Evolutionary conservation across 2,888 invertebrate genomes (phyloP), one percentile per base, ranked within the genome.

Genomic region (Neria commutata): DNA sequence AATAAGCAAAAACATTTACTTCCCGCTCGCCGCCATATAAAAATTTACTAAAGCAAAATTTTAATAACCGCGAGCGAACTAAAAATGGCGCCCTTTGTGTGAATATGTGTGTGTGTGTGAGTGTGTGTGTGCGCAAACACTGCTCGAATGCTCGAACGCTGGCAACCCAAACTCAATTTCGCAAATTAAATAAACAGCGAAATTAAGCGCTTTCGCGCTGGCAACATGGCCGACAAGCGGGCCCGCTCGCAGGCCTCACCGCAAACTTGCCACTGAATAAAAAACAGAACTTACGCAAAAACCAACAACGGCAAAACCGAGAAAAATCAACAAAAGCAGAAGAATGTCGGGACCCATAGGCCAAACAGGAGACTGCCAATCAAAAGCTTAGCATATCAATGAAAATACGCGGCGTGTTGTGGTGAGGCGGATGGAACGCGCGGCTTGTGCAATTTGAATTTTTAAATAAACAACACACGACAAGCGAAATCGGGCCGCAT

Each of bases 161-260:
- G 16, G 48, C 49, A 53, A 56, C 67, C 64, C 66, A 71, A 65
- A 65, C 62, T 67, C 67, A 61, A 71, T 72, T 70, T 68, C 67
- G 60, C 56, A 68, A 74, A 74, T 76, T 75, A 76, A 76, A 76
- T 74, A 74, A 74, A 76, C 74, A 74, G 61, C 63, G 64, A 71
- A 62, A 58, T 63, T 63, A 62, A 58, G 61, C 63, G 59, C 58
- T 63, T 64, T 63, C 56, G 57, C 47, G 37, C 26, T 24, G 49
- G 58, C 42, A 54, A 58, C 54, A 59, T 59, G 50, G 59, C 54
- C 50, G 50, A 14, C 54, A 46, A 54, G 49, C n/a, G 33, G 29
- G 42, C 56, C 23, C 40, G 45, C 33, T 42, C 56, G 56, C 56
- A 42, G n/a, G n/a, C n/a, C n/a, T 4, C 16, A n/a, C 14, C 37